These are phyloP conservation scores for Vespertilio murinus DNA, from an alignment of 2,797 vertebrate species.

Conservation along the genomic window DNA sequence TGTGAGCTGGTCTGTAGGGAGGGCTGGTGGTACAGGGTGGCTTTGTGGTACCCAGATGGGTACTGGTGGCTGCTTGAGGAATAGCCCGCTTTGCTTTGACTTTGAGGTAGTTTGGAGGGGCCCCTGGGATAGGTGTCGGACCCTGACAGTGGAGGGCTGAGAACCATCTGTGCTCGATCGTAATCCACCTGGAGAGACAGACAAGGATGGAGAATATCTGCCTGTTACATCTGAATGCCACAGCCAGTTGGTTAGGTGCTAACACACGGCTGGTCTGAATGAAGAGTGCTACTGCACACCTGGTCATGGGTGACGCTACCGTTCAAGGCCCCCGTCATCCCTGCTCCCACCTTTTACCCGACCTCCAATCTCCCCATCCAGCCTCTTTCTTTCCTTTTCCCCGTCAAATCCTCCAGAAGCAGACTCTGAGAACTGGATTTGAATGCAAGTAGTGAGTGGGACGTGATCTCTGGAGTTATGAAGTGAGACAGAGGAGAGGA, in stretches of 20 bases:
- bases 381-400: neutral
- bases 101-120: slow-evolving; percentile 96
- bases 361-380: neutral
- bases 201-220: neutral
- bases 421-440: neutral
- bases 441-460: neutral
- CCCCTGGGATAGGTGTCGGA: slow-evolving; percentile 94
- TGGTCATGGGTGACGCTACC: neutral
- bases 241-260: neutral
- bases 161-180: slow-evolving; percentile 90
- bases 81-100: slow-evolving; percentile 92
- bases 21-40: slow-evolving; percentile 90
- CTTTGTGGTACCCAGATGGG: slow-evolving; percentile 92
- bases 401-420: neutral
- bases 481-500: neutral
- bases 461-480: neutral
- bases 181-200: slow-evolving; percentile 90
- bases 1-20: slow-evolving; percentile 93
- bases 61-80: slow-evolving; percentile 91
- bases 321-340: fast-evolving
- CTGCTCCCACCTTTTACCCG: neutral
- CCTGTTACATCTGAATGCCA: neutral
- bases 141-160: slow-evolving; percentile 91
- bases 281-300: neutral
- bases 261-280: neutral